Evolutionary conservation across 1,140 invertebrate species (phyloP).

Genomic region (Chrysoperla carnea): DNA sequence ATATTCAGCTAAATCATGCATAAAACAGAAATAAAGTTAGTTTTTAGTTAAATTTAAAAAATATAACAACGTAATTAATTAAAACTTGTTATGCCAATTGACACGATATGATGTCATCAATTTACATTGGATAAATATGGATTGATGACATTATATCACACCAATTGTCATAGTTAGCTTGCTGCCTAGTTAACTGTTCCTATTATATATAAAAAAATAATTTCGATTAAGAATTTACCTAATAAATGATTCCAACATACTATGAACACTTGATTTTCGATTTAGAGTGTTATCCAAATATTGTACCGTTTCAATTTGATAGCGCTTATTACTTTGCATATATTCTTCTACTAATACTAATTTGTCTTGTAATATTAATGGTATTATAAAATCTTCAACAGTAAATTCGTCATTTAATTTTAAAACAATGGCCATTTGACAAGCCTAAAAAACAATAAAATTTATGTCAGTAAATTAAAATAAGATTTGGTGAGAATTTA

Average conservation of each 20-base stretch:
- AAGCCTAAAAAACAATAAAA: conserved; percentile 26
- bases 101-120: no score
- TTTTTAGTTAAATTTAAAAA: no score
- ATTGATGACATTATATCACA: no score
- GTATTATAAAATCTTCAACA: conserved; percentile 46
- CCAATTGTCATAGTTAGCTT: no score
- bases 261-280: conserved; percentile 14
- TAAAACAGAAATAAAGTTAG: no score
- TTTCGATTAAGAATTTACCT: conserved; percentile 17
- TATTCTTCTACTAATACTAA: conserved; percentile 45
- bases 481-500: conserved; percentile 11
- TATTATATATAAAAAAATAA: conserved; percentile 3
- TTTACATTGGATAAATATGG: no score
- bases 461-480: conserved; percentile 11
- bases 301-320: conserved; percentile 34
- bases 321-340: conserved; percentile 31
- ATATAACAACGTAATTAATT: no score
- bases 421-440: conserved; percentile 39
- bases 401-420: conserved; percentile 40
- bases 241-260: conserved; percentile 22
- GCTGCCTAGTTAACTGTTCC: not conserved
- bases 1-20: no score
- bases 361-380: conserved; percentile 56
- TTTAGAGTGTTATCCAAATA: conserved; percentile 41
- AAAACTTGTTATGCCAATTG: no score